A percentile compares a stretch with the other conserved stretches of the same genome.
Conservation (phyloP, 2,113 vertebrate genomes). For the Girardinichthys multiradiatus region DNA sequence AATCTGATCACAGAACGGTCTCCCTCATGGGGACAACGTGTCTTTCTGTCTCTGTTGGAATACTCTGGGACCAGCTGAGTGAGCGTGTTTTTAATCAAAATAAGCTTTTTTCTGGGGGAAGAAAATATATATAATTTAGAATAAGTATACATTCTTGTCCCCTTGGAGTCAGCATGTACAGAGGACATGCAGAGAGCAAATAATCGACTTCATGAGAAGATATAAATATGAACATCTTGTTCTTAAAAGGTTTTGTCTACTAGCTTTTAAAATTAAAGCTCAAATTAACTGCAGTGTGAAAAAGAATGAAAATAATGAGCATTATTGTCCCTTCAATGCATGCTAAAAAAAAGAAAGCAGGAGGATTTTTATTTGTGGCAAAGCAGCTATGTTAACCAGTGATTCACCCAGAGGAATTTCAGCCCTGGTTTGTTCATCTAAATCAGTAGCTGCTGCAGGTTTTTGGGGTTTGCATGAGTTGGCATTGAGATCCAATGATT, state of each 20-base stretch:
- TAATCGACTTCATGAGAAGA: too few relatives aligned
- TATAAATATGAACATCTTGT: slow-evolving; percentile 11
- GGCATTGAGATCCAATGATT: too few relatives aligned
- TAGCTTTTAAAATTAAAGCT: background rate
- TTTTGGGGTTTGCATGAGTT: too few relatives aligned
- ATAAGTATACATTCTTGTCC: background rate
- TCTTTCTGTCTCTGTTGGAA: slow-evolving; percentile 13
- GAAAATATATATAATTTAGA: background rate
- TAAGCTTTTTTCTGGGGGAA: background rate
- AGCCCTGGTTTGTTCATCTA: background rate
- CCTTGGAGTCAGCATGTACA: background rate
- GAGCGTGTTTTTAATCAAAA: slow-evolving; percentile 12
- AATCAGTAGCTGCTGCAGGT: too few relatives aligned
- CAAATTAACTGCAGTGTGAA: background rate
- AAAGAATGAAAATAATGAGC: background rate
- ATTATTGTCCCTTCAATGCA: background rate
- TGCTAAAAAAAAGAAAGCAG: background rate
- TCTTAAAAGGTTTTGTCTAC: background rate
- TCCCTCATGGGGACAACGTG: slow-evolving; percentile 12
- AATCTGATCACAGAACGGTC: slow-evolving; percentile 13
- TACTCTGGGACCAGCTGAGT: background rate
- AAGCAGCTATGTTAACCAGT: too few relatives aligned
- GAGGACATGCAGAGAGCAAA: too few relatives aligned
- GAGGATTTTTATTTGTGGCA: too few relatives aligned
- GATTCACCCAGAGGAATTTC: background rate